phyloP scores from a whole-genome alignment of 2,797 vertebrate species.

The Sebastes steindachneri region DNA sequence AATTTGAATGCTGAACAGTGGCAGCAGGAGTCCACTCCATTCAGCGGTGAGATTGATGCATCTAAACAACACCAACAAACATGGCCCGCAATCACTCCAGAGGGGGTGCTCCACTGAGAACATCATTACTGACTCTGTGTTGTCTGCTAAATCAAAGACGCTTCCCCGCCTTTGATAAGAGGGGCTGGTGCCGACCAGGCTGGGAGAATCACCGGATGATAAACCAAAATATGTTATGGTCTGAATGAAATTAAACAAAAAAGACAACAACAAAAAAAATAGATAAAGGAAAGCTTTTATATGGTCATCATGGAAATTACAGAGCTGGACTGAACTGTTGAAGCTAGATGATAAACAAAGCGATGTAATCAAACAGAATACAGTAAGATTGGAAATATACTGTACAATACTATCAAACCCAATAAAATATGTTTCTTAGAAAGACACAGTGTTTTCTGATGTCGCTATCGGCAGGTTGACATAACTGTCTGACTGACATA shows the following conservation, averaged over 20 bases:
- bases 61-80: slow-evolving; percentile 74
- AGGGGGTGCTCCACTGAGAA: slow-evolving; percentile 58
- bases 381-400: neutral
- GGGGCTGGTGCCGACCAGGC: slow-evolving; percentile 19
- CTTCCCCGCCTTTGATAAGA: slow-evolving; percentile 58
- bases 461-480: fast-evolving
- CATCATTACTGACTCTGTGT: slow-evolving; percentile 68
- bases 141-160: slow-evolving; percentile 72
- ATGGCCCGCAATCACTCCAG: slow-evolving; percentile 60
- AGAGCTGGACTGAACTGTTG: neutral
- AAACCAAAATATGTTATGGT: slow-evolving; percentile 19
- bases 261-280: neutral
- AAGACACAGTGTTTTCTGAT: neutral
- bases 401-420: slow-evolving; percentile 23
- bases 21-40: slow-evolving; percentile 65
- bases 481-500: neutral
- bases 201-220: slow-evolving; percentile 12
- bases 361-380: slow-evolving; percentile 55
- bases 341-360: slow-evolving; percentile 1
- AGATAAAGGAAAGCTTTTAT: neutral
- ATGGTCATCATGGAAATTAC: neutral
- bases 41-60: slow-evolving; percentile 64
- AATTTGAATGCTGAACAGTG: slow-evolving; percentile 68
- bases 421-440: slow-evolving; percentile 30
- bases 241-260: slow-evolving; percentile 8